These are phyloP conservation scores for Oryzias curvinotus DNA, from an alignment of 2,113 vertebrate species.

Conservation along the genomic window DNA sequence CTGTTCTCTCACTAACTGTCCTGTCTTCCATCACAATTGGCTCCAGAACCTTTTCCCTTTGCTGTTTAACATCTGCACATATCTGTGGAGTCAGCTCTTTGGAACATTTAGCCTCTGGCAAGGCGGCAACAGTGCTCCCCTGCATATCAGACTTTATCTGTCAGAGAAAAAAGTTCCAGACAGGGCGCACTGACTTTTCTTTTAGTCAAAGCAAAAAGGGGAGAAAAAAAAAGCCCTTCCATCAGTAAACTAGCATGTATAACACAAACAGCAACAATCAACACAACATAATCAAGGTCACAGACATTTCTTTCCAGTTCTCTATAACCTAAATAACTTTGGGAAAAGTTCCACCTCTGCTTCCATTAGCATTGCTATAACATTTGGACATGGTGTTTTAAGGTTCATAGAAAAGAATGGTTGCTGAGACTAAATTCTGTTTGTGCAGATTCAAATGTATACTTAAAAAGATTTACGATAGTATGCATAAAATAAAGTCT, in stretches of 20 bases:
- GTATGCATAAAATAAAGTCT: too few relatives aligned
- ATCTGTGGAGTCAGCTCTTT: slow-evolving; percentile 13
- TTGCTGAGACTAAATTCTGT: too few relatives aligned
- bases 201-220: slow-evolving; percentile 12
- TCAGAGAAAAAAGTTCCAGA: slow-evolving; percentile 40
- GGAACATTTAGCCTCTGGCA: slow-evolving; percentile 15
- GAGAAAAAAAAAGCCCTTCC: slow-evolving; percentile 22
- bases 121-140: slow-evolving; percentile 17
- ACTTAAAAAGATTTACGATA: too few relatives aligned
- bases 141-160: slow-evolving; percentile 46
- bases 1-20: slow-evolving; percentile 5
- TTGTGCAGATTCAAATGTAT: too few relatives aligned
- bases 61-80: slow-evolving; percentile 9
- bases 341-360: too few relatives aligned
- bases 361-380: too few relatives aligned
- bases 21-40: slow-evolving; percentile 21
- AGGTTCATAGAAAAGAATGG: too few relatives aligned
- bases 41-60: slow-evolving; percentile 19
- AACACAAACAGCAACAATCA: too few relatives aligned
- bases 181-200: not conserved
- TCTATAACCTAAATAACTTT: too few relatives aligned
- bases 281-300: too few relatives aligned
- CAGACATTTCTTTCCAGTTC: too few relatives aligned
- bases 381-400: too few relatives aligned
- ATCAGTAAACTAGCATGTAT: slow-evolving; percentile 4